Evolutionary conservation across 92 coral and sea anemone species (phyloP), one percentile per base, ranked within the genome.

Genomic region (Epizoanthus stellaris): DNA sequence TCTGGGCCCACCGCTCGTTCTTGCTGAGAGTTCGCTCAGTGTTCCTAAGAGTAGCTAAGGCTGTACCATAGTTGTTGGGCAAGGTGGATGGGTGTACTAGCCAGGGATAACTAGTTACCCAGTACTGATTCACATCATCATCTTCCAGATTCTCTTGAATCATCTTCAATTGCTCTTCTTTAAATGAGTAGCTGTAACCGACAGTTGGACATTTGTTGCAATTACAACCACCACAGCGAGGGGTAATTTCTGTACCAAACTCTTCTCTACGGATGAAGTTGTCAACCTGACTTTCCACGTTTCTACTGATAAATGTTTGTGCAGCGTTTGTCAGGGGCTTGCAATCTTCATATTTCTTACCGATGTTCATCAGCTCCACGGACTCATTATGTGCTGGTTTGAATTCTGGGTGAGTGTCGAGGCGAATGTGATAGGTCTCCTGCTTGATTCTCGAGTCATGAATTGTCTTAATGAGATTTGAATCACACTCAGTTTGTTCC

Each of bases 41-140:
- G 67, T 12, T 87, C 81, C 81, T 80, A 5, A 94, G 87, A 30
- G 94, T 89, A 16, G 90, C 85, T 0, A 87, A 36, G 9, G 94
- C 94, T 2, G 45, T 40, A n/a, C 76, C 61, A 25, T 91, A 87
- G 68, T 93, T 93, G 80, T 93, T 12, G 21, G 98, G 94, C n/a
- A 93, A 71, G 16, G 75, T 85, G 6, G 66, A 20, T 6, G 94
- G 94, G 47, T 91, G 91, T 43, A 82, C 77, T 0, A 75, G 62
- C 94, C 93, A 93, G 21, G 91, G 98, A 80, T 91, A 89, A 62
- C 98, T 87, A 25, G 94, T 93, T 76, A 49, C 67, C 94, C 97
- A 93, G 17, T 87, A 87, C 70, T 84, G 91, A 10, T 91, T 89
- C 40, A 8, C 64, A 34, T 85, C 82, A 56, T 93, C 91, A 71